A percentile compares a stretch with the other conserved stretches of the same genome.
Evolutionary conservation across 2,888 invertebrate genomes (phyloP).

Genomic region (Agonum fuliginosum): DNA sequence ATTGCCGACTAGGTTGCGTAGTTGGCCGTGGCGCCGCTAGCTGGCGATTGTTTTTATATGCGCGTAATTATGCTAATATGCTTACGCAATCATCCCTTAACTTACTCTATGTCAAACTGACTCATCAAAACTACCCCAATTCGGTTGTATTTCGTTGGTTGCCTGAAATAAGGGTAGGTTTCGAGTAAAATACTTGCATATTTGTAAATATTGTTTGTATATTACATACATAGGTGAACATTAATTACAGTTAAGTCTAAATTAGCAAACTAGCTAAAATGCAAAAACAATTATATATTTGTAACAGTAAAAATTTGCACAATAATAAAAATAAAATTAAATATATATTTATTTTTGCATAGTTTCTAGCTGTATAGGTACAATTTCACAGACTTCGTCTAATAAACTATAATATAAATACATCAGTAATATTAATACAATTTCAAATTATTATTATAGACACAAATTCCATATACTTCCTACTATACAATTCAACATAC

Average conservation of each 20-base stretch:
- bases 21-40: conserved; percentile 70
- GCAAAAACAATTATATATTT: conserved; percentile 51
- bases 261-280: conserved; percentile 28
- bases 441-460: too few relatives aligned
- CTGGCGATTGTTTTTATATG: conserved; percentile 58
- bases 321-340: conserved; percentile 51
- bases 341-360: conserved; percentile 54
- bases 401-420: conserved; percentile 51
- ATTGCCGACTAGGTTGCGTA: conserved; percentile 63
- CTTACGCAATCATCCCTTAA: too few relatives aligned
- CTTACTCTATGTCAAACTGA: background rate
- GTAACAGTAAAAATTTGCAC: conserved; percentile 45
- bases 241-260: conserved; percentile 51
- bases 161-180: background rate
- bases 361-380: conserved; percentile 47
- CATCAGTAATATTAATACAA: conserved; percentile 51
- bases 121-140: conserved; percentile 14
- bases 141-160: background rate
- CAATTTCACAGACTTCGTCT: conserved; percentile 57
- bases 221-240: conserved; percentile 55
- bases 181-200: conserved; percentile 7
- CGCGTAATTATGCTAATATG: too few relatives aligned
- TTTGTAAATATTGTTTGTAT: conserved; percentile 54
- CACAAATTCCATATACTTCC: too few relatives aligned
- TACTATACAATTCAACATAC: conserved; percentile 45